Percentiles rank a stretch among this genome's conserved stretches.
phyloP scores from a whole-genome alignment of 2,888 invertebrate species.

The Muschampia plurimacula region DNA sequence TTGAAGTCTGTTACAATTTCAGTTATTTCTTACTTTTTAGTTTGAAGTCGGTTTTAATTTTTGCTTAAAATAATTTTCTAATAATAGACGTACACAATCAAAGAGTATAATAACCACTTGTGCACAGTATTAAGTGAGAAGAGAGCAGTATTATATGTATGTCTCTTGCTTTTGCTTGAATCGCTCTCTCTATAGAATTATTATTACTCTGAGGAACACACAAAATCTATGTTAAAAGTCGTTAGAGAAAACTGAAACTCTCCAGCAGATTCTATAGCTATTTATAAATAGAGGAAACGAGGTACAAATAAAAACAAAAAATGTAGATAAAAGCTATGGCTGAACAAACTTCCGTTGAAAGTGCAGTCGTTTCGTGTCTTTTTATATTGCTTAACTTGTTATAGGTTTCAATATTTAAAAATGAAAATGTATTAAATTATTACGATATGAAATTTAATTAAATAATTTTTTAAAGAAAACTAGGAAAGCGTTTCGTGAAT shows the following conservation, averaged over 20 bases:
- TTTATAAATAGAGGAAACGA: constrained; percentile 37
- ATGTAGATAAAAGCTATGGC: constrained; percentile 43
- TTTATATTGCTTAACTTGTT: constrained; percentile 37
- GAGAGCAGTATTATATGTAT: too few species aligned
- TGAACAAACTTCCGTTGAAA: constrained; percentile 56
- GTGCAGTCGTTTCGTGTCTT: constrained; percentile 51
- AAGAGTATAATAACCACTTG: too few species aligned
- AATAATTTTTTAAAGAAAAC: constrained; percentile 46
- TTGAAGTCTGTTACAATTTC: too few species aligned
- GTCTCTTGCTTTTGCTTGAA: too few species aligned
- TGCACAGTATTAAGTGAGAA: too few species aligned
- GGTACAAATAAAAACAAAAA: constrained; percentile 42
- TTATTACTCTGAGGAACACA: too few species aligned
- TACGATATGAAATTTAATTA: constrained; percentile 41
- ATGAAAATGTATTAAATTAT: constrained; percentile 28
- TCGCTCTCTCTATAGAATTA: too few species aligned
- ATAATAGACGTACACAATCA: too few species aligned
- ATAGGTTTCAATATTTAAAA: not conserved
- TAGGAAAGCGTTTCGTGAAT: not conserved
- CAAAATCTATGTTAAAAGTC: not conserved
- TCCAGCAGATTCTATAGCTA: constrained; percentile 29
- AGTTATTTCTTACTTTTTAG: too few species aligned
- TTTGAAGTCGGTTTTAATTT: too few species aligned
- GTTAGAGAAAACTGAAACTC: not conserved
- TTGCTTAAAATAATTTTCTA: too few species aligned